Conservation (phyloP, 2,113 vertebrate species). For the Dasypus novemcinctus region DNA sequence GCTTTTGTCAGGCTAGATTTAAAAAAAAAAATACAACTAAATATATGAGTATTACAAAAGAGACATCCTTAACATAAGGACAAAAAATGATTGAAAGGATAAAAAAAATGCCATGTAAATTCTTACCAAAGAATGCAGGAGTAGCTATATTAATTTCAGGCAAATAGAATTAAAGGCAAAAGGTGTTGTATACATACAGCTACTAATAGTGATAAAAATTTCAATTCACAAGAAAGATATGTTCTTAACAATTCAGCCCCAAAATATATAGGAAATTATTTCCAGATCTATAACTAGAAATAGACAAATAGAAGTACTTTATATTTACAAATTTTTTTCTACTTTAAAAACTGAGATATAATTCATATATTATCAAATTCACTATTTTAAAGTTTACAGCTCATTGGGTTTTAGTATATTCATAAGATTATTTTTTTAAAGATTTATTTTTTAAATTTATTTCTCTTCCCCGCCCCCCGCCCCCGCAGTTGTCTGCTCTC, state of each 20-base stretch:
- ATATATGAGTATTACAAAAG: background rate
- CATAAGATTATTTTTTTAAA: too few relatives aligned
- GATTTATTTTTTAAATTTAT: too few relatives aligned
- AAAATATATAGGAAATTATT: background rate
- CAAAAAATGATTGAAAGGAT: background rate
- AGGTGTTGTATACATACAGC: background rate
- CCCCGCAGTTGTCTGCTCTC: too few relatives aligned
- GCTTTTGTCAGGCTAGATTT: background rate
- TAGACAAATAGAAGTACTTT: background rate
- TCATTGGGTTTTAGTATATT: background rate
- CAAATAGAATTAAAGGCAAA: background rate
- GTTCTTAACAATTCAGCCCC: background rate
- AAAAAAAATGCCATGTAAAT: background rate
- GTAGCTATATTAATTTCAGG: background rate
- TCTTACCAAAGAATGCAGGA: background rate
- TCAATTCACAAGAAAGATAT: background rate
- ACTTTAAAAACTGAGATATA: background rate
- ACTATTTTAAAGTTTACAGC: background rate
- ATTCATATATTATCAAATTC: background rate
- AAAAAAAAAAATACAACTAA: background rate
- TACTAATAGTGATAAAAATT: background rate
- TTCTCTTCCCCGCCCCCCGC: too few relatives aligned
- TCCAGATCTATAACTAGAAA: background rate
- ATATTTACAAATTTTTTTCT: background rate
- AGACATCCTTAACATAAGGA: background rate